phyloP scores from a whole-genome alignment of 2,888 invertebrate species.

The Hirudinaria manillensis region DNA sequence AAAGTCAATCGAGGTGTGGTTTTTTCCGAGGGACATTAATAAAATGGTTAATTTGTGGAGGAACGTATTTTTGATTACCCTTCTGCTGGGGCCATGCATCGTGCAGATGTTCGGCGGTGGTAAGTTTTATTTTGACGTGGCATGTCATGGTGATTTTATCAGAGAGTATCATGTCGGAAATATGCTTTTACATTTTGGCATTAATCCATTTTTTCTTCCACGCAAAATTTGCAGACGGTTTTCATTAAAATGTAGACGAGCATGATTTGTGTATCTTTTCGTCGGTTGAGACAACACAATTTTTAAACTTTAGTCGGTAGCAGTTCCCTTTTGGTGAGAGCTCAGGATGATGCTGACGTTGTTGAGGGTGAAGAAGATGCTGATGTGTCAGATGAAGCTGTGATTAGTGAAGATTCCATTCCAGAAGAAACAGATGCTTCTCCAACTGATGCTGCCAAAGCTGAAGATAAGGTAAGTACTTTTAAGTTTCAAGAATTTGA shows the following conservation, averaged over 20 bases:
- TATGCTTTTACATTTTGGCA: not conserved
- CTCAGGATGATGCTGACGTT: conserved; percentile 25
- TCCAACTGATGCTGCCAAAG: conserved; percentile 6
- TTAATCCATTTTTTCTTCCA: not conserved
- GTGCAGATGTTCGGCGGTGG: conserved; percentile 28
- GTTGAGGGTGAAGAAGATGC: conserved; percentile 20
- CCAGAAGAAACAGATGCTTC: not conserved
- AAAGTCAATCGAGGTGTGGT: not conserved
- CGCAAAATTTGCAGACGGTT: not conserved
- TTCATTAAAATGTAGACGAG: not conserved
- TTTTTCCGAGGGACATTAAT: not conserved
- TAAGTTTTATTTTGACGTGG: conserved; percentile 30
- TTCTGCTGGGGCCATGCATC: conserved; percentile 26
- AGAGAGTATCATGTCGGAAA: not conserved
- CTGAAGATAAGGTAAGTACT: conserved; percentile 2
- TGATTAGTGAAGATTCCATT: not conserved
- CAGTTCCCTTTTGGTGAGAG: conserved; percentile 16
- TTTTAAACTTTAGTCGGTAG: not conserved
- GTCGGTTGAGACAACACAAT: not conserved
- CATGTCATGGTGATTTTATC: not conserved
- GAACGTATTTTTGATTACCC: conserved; percentile 15
- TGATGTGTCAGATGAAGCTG: conserved; percentile 12
- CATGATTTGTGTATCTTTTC: not conserved
- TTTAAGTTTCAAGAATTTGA: too few species aligned
- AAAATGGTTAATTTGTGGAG: conserved; percentile 24